Percentiles rank a stretch among this genome's conserved stretches.
Conservation (phyloP, 2,113 vertebrate species). For the Notothenia coriiceps region DNA sequence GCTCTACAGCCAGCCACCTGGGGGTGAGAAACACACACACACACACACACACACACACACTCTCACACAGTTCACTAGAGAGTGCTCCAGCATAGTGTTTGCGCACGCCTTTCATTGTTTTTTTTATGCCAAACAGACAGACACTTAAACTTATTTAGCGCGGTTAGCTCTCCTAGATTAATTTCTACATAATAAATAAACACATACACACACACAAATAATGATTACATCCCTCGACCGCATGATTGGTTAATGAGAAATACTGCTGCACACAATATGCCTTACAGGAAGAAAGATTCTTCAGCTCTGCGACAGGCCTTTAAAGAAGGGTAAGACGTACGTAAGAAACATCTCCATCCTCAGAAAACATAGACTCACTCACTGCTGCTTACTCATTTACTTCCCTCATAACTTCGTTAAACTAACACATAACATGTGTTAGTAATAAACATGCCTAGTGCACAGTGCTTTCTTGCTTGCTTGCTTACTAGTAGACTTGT, state of each 20-base stretch:
- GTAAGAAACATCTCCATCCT: conserved; percentile 54
- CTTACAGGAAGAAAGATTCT: conserved; percentile 65
- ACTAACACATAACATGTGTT: conserved; percentile 57
- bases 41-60: conserved; percentile 15
- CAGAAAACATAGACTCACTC: conserved; percentile 46
- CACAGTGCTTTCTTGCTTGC: conserved; percentile 20
- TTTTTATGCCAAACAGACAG: neutral
- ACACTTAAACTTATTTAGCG: neutral
- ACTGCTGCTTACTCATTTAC: conserved; percentile 41
- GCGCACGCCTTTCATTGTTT: neutral
- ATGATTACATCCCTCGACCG: conserved; percentile 16
- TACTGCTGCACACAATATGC: conserved; percentile 71
- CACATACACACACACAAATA: neutral
- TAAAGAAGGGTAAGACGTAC: conserved; percentile 77
- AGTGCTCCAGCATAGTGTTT: conserved; percentile 10
- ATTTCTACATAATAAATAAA: neutral
- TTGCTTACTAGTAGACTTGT: conserved; percentile 26
- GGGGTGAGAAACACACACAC: conserved; percentile 84
- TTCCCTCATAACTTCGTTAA: conserved; percentile 43
- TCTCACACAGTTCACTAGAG: conserved; percentile 19
- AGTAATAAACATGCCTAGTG: conserved; percentile 4
- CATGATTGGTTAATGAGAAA: conserved; percentile 36
- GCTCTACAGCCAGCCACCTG: conserved; percentile 91
- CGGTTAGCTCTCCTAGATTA: neutral
- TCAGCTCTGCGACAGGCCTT: conserved; percentile 66